These are phyloP conservation scores for Muscina levida DNA, from an alignment of 2,888 invertebrate species.

Conservation along the genomic window DNA sequence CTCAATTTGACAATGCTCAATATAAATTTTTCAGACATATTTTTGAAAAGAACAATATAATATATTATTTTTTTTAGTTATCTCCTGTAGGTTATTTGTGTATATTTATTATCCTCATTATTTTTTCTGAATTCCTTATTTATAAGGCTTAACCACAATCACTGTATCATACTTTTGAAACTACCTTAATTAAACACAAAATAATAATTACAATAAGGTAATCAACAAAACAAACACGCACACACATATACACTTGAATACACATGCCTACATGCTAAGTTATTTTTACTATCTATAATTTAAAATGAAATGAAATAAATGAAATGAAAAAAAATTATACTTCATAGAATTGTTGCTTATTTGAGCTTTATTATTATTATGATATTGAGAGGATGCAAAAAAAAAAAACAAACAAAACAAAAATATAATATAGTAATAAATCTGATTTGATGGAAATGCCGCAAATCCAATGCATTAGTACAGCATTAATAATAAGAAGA, in stretches of 20 bases:
- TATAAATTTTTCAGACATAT: neutral
- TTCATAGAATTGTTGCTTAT: constrained; percentile 60
- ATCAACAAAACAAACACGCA: constrained; percentile 27
- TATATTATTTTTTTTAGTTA: neutral
- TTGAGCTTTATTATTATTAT: constrained; percentile 60
- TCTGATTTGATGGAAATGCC: too few species aligned
- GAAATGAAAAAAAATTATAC: constrained; percentile 27
- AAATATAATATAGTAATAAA: constrained; percentile 1
- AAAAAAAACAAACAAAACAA: constrained; percentile 13
- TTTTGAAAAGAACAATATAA: neutral
- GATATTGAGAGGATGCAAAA: too few species aligned
- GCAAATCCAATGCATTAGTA: too few species aligned
- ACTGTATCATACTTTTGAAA: constrained; percentile 16
- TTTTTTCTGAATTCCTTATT: neutral
- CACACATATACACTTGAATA: constrained; percentile 48
- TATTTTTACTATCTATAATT: constrained; percentile 54
- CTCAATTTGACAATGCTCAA: neutral
- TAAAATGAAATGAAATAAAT: constrained; percentile 17
- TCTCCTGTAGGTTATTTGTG: constrained; percentile 6
- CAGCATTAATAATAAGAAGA: too few species aligned
- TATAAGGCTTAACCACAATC: neutral
- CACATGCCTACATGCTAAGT: constrained; percentile 24
- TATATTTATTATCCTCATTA: constrained; percentile 5
- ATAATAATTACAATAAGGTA: constrained; percentile 27
- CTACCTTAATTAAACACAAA: neutral